Evolutionary conservation across 2,797 vertebrate genomes (phyloP).

Genomic region (Arrhamphus sclerolepis): DNA sequence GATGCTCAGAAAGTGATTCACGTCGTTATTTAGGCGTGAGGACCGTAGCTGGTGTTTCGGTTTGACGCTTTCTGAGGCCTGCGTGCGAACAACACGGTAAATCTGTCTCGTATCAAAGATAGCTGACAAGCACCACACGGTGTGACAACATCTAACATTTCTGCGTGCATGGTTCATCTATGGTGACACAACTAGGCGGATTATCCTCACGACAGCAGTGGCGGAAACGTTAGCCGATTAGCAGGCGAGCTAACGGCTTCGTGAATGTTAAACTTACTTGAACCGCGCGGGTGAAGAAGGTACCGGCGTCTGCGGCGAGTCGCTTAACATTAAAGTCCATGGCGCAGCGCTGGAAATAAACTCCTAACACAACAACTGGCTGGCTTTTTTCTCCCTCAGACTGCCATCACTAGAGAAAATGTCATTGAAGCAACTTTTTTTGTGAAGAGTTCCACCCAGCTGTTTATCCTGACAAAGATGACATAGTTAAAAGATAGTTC

Average conservation of each 20-base stretch:
- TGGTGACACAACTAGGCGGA: background rate
- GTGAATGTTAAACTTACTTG: conserved; percentile 80
- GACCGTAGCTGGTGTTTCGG: conserved; percentile 1
- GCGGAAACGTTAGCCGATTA: conserved; percentile 21
- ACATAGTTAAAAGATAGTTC: conserved; percentile 35
- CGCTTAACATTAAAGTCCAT: conserved; percentile 98
- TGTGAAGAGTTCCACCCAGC: conserved; percentile 70
- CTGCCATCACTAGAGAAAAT: conserved; percentile 64
- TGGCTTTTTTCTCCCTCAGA: conserved; percentile 28
- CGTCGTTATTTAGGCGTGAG: background rate
- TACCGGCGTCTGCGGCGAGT: conserved; percentile 93
- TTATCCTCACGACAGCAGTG: conserved; percentile 5
- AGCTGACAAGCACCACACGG: background rate
- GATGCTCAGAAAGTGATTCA: background rate
- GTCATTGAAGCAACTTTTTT: conserved; percentile 62
- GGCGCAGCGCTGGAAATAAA: conserved; percentile 14
- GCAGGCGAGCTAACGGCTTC: conserved; percentile 35
- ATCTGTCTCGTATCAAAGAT: too few species aligned
- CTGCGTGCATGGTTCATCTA: background rate
- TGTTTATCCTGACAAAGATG: conserved; percentile 65
- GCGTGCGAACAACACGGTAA: background rate
- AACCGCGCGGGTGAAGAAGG: conserved; percentile 93
- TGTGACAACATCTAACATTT: background rate
- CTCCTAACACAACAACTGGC: conserved; percentile 3
- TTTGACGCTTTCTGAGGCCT: conserved; percentile 43